Evolutionary conservation across 2,888 invertebrate species (phyloP), one percentile per base, ranked within the genome.

Genomic region (Callyntrura guangdongensis): DNA sequence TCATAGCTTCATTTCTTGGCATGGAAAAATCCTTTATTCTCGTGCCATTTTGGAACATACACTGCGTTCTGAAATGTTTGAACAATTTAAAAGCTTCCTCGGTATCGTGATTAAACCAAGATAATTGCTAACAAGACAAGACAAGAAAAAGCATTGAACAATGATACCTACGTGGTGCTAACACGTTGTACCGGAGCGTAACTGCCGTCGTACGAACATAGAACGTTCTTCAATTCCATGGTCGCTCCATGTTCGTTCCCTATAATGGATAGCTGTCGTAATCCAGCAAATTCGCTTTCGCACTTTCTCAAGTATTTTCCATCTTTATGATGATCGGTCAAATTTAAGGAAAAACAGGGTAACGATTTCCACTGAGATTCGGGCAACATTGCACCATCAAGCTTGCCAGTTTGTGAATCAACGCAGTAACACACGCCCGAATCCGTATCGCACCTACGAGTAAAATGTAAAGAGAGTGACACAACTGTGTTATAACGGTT

Each of bases 381-480:
- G 0, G 82, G 82, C 20, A 82, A 8, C 0, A 96, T 96, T 59
- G 94, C 95, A 49, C 94, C 94, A 0, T 95, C 95, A 0, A 96
- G 95, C 93, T 96, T 95, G 20, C 97, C 97, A 82, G 96, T 97
- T 94, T 94, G 95, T 0, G 95, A 95, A 53, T 96, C 95, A 0
- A 96, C 96, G 94, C 97, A 97, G 97, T 97, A 97, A 94, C 97
- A 97, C 92, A 96, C 94, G 0, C 96, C 96, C 9, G 86, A 82
- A 11, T 92, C 92, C 86, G 96, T 95, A 94, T 96, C 96, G 94
- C 97, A 97, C 94, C n/a, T n/a, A n/a, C n/a, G n/a, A n/a, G n/a
- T n/a, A n/a, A n/a, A n/a, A n/a, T n/a, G n/a, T n/a, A n/a, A n/a
- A n/a, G n/a, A n/a, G n/a, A n/a, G n/a, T n/a, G n/a, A n/a, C n/a